Percentiles rank a stretch among this genome's conserved stretches.
Evolutionary conservation across 1,140 invertebrate species (phyloP).

Genomic region (Apolygus lucorum): DNA sequence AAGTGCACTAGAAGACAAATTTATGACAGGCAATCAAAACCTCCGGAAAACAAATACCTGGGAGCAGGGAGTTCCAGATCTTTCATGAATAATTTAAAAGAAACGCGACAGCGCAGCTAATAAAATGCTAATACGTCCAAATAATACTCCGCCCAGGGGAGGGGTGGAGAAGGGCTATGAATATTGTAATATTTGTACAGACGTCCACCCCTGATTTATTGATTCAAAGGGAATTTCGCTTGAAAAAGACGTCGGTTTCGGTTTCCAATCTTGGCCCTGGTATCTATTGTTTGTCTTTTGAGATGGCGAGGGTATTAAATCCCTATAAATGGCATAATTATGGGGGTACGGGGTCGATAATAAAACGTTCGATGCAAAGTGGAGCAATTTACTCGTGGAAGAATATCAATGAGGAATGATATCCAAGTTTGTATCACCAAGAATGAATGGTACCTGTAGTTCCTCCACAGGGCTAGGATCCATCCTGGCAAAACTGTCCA

Average conservation of each 20-base stretch:
- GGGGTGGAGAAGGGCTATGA: neutral
- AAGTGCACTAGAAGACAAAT: neutral
- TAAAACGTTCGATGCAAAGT: no score
- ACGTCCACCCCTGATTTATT: neutral
- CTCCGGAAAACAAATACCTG: conserved; percentile 1
- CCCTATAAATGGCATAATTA: no score
- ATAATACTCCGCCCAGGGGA: neutral
- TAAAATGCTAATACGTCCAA: conserved; percentile 5
- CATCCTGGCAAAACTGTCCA: no score
- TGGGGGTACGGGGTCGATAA: no score
- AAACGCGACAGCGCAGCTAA: conserved; percentile 12
- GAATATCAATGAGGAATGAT: no score
- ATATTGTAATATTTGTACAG: conserved; percentile 13
- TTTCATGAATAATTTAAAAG: conserved; percentile 17
- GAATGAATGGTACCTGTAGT: no score
- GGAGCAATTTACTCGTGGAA: no score
- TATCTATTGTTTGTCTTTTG: no score
- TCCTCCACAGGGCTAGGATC: no score
- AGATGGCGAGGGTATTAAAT: no score
- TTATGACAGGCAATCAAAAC: conserved; percentile 4
- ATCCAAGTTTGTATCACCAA: no score
- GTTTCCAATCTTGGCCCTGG: no score
- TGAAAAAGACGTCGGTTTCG: neutral
- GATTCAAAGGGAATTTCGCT: neutral
- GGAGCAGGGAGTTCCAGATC: neutral